These are phyloP conservation scores for Phrynocephalus vlangalii DNA, from an alignment of 2,797 vertebrate species.

Conservation along the genomic window DNA sequence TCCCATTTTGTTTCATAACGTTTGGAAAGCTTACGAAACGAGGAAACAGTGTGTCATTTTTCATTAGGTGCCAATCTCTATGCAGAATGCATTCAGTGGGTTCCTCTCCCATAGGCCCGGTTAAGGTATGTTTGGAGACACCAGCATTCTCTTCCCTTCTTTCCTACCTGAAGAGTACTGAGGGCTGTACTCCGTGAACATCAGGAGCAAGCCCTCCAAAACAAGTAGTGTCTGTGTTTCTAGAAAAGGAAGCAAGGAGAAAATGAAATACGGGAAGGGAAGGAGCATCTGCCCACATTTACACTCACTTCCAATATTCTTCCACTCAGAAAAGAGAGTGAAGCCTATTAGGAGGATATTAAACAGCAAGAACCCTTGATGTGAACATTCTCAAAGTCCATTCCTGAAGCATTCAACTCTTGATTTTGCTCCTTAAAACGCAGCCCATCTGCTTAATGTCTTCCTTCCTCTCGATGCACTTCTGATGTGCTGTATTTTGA, in stretches of 20 bases:
- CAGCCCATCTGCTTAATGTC: constrained; percentile 31
- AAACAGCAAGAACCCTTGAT: background rate
- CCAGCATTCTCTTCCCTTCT: background rate
- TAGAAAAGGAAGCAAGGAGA: background rate
- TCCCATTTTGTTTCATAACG: no score
- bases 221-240: background rate
- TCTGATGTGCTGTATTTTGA: constrained; percentile 43
- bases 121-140: background rate
- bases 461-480: constrained; percentile 8
- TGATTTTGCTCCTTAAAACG: constrained; percentile 22
- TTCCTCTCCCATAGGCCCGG: no score
- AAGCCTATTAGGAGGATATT: background rate
- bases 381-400: background rate
- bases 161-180: background rate
- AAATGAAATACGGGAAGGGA: no score
- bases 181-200: background rate
- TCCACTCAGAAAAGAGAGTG: background rate
- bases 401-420: background rate
- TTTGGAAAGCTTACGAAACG: no score
- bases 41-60: no score
- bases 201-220: background rate
- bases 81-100: no score
- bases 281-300: background rate
- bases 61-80: no score
- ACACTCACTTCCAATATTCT: background rate